A percentile compares a stretch with the other conserved stretches of the same genome.
phyloP scores from a whole-genome alignment of 1,140 invertebrate genomes.

The Galleria mellonella region DNA sequence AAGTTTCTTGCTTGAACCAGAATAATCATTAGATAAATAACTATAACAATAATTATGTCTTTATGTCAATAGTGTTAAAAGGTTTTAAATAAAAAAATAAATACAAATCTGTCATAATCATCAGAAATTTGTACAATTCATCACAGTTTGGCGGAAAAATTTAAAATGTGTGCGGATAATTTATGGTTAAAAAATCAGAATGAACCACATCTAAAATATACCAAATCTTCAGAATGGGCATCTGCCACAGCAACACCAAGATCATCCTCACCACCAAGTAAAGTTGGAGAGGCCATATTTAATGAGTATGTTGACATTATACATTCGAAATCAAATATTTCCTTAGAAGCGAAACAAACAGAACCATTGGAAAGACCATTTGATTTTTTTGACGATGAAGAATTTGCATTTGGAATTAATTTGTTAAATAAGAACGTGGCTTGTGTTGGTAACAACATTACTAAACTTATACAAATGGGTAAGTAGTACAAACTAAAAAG shows the following conservation, averaged over 20 bases:
- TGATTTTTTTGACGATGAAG: constrained; percentile 58
- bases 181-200: constrained; percentile 32
- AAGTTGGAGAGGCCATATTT: constrained; percentile 42
- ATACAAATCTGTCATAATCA: too few species aligned
- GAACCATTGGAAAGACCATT: constrained; percentile 50
- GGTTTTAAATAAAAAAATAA: too few species aligned
- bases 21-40: too few species aligned
- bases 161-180: constrained; percentile 41
- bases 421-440: constrained; percentile 56
- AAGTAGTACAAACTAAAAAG: too few species aligned
- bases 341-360: constrained; percentile 26
- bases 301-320: constrained; percentile 49
- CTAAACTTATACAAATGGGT: constrained; percentile 62
- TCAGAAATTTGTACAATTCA: neutral
- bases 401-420: constrained; percentile 58
- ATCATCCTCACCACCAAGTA: constrained; percentile 32
- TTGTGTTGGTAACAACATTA: constrained; percentile 57
- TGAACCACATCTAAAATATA: constrained; percentile 28
- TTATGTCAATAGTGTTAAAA: too few species aligned
- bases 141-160: constrained; percentile 10
- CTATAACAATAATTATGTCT: too few species aligned
- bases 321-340: constrained; percentile 44
- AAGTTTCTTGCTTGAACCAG: too few species aligned
- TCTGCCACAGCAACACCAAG: constrained; percentile 24
- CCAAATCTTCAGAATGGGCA: constrained; percentile 28